These are phyloP conservation scores for Pardosa pseudoannulata DNA, from an alignment of 2,888 invertebrate species.

Conservation along the genomic window DNA sequence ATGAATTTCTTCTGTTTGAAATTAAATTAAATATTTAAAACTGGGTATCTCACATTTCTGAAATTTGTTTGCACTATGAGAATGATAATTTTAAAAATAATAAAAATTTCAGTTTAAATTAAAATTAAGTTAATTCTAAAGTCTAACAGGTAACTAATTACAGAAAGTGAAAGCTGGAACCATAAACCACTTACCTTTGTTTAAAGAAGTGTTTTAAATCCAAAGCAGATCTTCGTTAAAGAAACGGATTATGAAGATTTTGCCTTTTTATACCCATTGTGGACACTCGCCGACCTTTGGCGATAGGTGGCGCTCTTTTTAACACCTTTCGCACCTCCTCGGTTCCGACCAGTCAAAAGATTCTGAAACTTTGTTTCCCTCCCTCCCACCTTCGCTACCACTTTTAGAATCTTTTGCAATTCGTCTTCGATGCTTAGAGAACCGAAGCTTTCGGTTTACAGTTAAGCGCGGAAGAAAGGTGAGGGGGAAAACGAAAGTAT, in stretches of 20 bases:
- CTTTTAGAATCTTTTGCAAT: constrained; percentile 41
- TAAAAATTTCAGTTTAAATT: no score
- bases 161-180: no score
- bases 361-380: not conserved
- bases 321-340: not conserved
- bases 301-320: constrained; percentile 51
- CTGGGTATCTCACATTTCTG: no score
- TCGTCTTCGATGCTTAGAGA: constrained; percentile 64
- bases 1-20: no score
- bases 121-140: no score
- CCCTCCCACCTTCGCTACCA: constrained; percentile 5
- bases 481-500: not conserved
- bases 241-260: constrained; percentile 36
- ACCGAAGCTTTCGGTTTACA: constrained; percentile 18
- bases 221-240: constrained; percentile 44
- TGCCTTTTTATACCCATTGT: constrained; percentile 67
- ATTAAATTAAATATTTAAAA: no score
- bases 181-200: constrained; percentile 31
- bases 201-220: constrained; percentile 41
- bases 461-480: no score
- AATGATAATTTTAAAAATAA: no score
- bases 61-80: no score
- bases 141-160: no score
- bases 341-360: not conserved
- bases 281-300: constrained; percentile 41